These are phyloP conservation scores for Characodon lateralis DNA, from an alignment of 2,797 vertebrate species.

Conservation along the genomic window DNA sequence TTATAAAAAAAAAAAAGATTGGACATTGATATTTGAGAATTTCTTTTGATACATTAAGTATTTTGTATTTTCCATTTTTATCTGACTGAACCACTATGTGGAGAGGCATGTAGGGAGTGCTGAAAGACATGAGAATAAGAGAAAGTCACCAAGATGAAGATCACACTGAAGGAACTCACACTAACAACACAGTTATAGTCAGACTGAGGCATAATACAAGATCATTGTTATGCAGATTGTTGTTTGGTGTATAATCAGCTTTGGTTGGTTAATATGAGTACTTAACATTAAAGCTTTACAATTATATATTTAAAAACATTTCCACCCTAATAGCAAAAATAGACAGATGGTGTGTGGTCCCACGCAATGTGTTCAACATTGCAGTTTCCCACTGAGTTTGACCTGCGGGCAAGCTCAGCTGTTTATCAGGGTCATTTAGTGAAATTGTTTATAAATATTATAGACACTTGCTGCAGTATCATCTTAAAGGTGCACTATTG, in stretches of 20 bases:
- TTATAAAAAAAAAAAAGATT: background rate
- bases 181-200: slow-evolving; percentile 1
- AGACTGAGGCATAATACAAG: slow-evolving; percentile 27
- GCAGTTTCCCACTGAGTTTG: slow-evolving; percentile 24
- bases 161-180: slow-evolving; percentile 13
- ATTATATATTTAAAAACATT: background rate
- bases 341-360: slow-evolving; percentile 16
- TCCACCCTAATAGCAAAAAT: background rate
- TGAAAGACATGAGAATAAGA: background rate
- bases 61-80: background rate
- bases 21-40: background rate
- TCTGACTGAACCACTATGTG: slow-evolving; percentile 22
- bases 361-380: slow-evolving; percentile 7
- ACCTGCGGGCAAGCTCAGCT: slow-evolving; percentile 9
- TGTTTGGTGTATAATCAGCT: slow-evolving; percentile 59
- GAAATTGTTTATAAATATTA: slow-evolving; percentile 9
- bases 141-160: slow-evolving; percentile 8
- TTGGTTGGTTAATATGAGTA: slow-evolving; percentile 17
- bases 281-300: background rate
- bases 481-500: slow-evolving; percentile 6
- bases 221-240: slow-evolving; percentile 49
- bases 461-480: slow-evolving; percentile 7
- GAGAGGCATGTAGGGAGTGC: slow-evolving; percentile 44
- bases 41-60: background rate
- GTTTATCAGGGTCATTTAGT: slow-evolving; percentile 2